Evolutionary conservation across 2,888 invertebrate species (phyloP).

Genomic region (Clivina fossor): DNA sequence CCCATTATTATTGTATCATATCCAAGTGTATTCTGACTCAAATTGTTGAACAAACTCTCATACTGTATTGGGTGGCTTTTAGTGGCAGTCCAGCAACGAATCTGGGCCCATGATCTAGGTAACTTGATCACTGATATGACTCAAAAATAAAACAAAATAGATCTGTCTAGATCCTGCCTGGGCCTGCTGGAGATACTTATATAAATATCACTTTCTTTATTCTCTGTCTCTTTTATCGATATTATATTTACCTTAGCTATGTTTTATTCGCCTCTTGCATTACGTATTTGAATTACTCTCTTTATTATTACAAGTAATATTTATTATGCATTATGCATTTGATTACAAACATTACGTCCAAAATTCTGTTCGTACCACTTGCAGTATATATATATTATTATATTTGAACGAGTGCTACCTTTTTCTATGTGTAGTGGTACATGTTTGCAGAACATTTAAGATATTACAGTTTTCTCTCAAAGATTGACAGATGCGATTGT

Average conservation of each 20-base stretch:
- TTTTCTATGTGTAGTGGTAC: conserved; percentile 33
- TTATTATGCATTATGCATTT: conserved; percentile 34
- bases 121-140: conserved; percentile 53
- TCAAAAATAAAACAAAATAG: too few species aligned
- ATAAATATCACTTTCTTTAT: conserved; percentile 45
- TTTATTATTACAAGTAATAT: conserved; percentile 32
- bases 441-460: conserved; percentile 30
- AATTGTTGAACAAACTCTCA: conserved; percentile 18
- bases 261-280: conserved; percentile 32
- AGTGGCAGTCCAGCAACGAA: conserved; percentile 64
- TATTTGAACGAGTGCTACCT: conserved; percentile 29
- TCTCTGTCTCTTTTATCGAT: conserved; percentile 38
- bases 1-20: conserved; percentile 4
- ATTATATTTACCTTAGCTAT: conserved; percentile 25
- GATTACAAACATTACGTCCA: conserved; percentile 17
- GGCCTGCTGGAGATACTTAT: conserved; percentile 50
- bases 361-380: conserved; percentile 28
- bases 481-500: conserved; percentile 21
- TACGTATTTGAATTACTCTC: conserved; percentile 25
- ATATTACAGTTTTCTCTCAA: conserved; percentile 28
- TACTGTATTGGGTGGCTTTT: conserved; percentile 54
- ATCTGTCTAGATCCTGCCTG: conserved; percentile 53
- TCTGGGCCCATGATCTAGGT: conserved; percentile 65
- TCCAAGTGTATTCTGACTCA: too few species aligned
- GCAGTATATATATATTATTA: too few species aligned